A percentile compares a stretch with the other conserved stretches of the same genome.
phyloP scores from a whole-genome alignment of 1,140 invertebrate genomes.

The Wiebesia pumilae region DNA sequence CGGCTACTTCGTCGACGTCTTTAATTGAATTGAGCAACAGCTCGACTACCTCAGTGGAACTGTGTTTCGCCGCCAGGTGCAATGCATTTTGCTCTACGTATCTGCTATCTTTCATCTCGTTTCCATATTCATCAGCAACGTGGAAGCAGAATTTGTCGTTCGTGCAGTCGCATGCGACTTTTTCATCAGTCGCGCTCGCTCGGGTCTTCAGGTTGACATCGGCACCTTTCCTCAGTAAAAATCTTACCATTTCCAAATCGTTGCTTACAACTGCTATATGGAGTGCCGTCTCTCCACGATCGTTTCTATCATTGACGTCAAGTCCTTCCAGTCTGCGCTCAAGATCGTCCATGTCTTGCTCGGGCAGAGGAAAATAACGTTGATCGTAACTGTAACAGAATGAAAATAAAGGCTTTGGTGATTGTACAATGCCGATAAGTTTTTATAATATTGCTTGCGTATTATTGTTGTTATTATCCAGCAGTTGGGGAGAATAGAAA shows the following conservation, averaged over 20 bases:
- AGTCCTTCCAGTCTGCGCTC: not conserved
- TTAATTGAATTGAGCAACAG: not conserved
- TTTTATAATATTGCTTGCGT: too few relatives aligned
- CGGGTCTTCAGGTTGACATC: not conserved
- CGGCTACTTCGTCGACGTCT: not conserved
- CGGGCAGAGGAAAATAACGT: not conserved
- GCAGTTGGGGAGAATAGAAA: too few relatives aligned
- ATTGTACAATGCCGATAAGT: not conserved
- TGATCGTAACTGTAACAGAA: not conserved
- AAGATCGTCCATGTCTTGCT: not conserved
- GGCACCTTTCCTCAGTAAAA: not conserved
- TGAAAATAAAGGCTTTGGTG: not conserved
- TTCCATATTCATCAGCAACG: slow-evolving; percentile 24
- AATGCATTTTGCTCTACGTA: not conserved
- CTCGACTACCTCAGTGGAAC: not conserved
- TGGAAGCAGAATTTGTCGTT: slow-evolving; percentile 11
- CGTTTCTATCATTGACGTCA: not conserved
- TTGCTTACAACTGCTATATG: not conserved
- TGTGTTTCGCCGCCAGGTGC: slow-evolving; percentile 7
- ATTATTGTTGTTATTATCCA: too few relatives aligned
- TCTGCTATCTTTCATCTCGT: slow-evolving; percentile 1
- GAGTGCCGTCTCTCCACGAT: not conserved
- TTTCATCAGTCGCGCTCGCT: too few relatives aligned
- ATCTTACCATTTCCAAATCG: not conserved
- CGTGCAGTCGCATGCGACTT: slow-evolving; percentile 11